Evolutionary conservation across 2,888 invertebrate species (phyloP), one percentile per base, ranked within the genome.

Genomic region (Aleiodes alternator): DNA sequence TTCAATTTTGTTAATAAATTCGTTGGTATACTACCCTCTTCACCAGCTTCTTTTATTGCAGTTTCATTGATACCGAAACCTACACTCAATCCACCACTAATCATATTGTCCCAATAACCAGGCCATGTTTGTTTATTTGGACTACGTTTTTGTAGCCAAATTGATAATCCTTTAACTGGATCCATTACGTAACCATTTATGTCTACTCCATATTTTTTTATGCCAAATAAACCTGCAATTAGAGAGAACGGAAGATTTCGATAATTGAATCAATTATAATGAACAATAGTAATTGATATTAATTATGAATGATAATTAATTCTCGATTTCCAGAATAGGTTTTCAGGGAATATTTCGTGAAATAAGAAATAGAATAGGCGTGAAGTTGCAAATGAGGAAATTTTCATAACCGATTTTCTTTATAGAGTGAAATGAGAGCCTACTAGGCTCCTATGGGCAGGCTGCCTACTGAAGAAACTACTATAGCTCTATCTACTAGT

Each of bases 101-200:
- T 97, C 94, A 98, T 97, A 88, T 97, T 97, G 89, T 98, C 98
- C 95, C 97, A 96, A 90, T 96, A 96, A 91, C 96, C 96, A 77
- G 98, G 98, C 96, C 97, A 98, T 55, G 98, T 98, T 90, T 96
- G 96, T 91, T 98, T 98, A 70, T 95, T 96, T 78, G 94, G 93
- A 81, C 97, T 96, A 84, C 98, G 92, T 87, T 96, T 95, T 89
- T 97, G 98, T 84, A 98, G 91, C 98, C 98, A 98, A 86, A 97
- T 93, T 90, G 96, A 96, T 59, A 97, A 90, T 5, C 97, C 96
- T 89, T 94, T 94, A 69, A 94, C 93, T 50, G 96, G 96, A 90
- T 97, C 95, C 86, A 93, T 93, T 70, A 97, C 95, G 90, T 96
- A 98, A 12, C 98, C 98, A 89, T 97, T 98, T 76, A 98, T 96